Base-by-base conservation (phyloP, 2,888 invertebrate species). In the Diaprepes abbreviatus region DNA sequence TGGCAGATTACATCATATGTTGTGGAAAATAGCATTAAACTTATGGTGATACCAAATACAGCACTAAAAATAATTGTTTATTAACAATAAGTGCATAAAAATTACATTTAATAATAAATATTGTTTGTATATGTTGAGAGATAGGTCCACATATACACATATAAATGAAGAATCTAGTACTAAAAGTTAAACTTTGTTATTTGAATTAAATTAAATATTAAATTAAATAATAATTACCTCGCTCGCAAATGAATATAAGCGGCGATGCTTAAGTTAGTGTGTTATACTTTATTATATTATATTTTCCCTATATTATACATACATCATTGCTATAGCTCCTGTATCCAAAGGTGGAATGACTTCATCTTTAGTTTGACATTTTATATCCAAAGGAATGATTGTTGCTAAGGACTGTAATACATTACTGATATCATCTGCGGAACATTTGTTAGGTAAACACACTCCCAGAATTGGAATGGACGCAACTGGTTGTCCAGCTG, bases 381-480 rank as follows among this genome's bases (percentile, higher is more conserved):
- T 43, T n/a, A 62, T 45, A 45, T 14, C 43, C 59, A 59, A 59
- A n/a, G 58, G 66, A 24, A 62, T 6, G 6, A 45, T 45, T 21
- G 38, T 4, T 5, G 43, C 14, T 7, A 55, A 3, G 2, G 17
- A 24, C 3, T 24, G 31, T 10, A 54, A 9, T 2, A 45, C 17
- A 21, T 19, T 59, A n/a, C 40, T 16, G 2, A 67, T 9, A 21
- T 67, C 67, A 1, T 33, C 17, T 24, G 33, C 9, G 4, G 36
- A 40, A 21, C 67, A 67, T 45, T 54, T 21, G 17, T 67, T 17
- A 1, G 67, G 67, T n/a, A 67, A 16, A 12, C 67, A 67, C n/a
- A 67, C 12, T 19, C 66, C 66, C 3, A 50, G 24, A 4, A 40
- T 24, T 14, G 66, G 66, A n/a, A 52, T 1, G 24, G 24, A 12